Conservation (phyloP, 2,113 vertebrate genomes). For the Budorcas taxicolor region DNA sequence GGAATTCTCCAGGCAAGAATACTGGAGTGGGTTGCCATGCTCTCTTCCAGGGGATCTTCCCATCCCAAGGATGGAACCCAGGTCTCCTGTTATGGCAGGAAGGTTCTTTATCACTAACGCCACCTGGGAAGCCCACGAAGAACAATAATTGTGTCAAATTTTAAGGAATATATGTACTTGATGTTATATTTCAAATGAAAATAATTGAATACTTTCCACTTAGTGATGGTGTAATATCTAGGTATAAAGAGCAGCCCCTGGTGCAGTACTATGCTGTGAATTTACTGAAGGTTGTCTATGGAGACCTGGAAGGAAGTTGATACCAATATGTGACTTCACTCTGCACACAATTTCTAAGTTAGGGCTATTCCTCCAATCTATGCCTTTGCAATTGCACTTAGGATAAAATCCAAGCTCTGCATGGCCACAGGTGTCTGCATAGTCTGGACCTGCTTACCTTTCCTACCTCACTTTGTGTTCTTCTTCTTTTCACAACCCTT, state of each 20-base stretch:
- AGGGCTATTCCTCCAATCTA: background rate
- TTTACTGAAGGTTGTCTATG: background rate
- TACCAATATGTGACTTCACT: background rate
- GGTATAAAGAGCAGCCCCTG: background rate
- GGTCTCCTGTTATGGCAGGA: background rate
- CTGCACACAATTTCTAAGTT: background rate
- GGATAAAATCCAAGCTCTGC: background rate
- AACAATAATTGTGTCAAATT: background rate
- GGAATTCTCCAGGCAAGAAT: background rate
- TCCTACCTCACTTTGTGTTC: background rate
- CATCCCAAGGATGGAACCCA: background rate
- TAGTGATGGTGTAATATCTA: background rate
- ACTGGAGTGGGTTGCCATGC: background rate
- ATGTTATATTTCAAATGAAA: background rate
- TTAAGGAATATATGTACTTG: background rate
- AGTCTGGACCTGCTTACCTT: background rate
- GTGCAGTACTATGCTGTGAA: background rate
- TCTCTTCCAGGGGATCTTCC: background rate
- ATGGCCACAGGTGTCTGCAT: background rate
- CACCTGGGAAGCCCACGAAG: background rate
- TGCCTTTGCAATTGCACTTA: background rate
- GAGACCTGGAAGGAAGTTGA: background rate
- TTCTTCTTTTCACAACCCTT: background rate
- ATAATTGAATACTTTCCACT: background rate
- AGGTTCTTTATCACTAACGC: background rate